These are phyloP conservation scores for Argyresthia albistria DNA, from an alignment of 2,888 invertebrate species.

Conservation along the genomic window DNA sequence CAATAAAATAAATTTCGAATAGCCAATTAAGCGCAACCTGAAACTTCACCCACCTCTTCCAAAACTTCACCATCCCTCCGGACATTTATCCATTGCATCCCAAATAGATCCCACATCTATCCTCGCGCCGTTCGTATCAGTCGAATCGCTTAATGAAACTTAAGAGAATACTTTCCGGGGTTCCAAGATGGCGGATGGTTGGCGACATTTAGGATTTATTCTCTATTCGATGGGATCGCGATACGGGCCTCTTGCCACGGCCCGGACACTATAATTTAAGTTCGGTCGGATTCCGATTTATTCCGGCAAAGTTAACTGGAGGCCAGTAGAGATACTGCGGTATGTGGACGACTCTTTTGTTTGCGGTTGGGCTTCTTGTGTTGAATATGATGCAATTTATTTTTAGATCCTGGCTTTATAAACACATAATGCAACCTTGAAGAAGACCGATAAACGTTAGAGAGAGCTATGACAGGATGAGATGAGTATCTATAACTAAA, in stretches of 20 bases:
- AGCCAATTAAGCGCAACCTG: too few relatives aligned
- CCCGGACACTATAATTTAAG: constrained; percentile 54
- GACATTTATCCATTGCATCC: constrained; percentile 15
- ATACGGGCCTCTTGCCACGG: constrained; percentile 32
- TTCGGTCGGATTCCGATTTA: constrained; percentile 42
- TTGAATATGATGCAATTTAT: too few relatives aligned
- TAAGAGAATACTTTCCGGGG: constrained; percentile 58
- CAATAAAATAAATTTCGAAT: too few relatives aligned
- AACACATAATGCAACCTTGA: too few relatives aligned
- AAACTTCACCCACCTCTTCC: not conserved
- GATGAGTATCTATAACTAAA: too few relatives aligned
- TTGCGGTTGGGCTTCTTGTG: too few relatives aligned
- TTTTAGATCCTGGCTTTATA: too few relatives aligned
- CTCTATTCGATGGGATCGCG: constrained; percentile 49
- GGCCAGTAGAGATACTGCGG: too few relatives aligned
- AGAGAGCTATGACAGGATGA: too few relatives aligned
- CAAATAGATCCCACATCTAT: not conserved
- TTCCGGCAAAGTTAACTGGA: too few relatives aligned
- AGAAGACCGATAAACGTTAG: too few relatives aligned
- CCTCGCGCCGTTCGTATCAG: constrained; percentile 27
- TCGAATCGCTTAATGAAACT: constrained; percentile 66
- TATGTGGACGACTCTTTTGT: too few relatives aligned
- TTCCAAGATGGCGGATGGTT: constrained; percentile 51
- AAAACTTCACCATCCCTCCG: not conserved
- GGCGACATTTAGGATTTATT: constrained; percentile 53